Percentiles rank a stretch among this genome's conserved stretches.
phyloP scores from a whole-genome alignment of 2,888 invertebrate genomes.

The Plemyria rubiginata region DNA sequence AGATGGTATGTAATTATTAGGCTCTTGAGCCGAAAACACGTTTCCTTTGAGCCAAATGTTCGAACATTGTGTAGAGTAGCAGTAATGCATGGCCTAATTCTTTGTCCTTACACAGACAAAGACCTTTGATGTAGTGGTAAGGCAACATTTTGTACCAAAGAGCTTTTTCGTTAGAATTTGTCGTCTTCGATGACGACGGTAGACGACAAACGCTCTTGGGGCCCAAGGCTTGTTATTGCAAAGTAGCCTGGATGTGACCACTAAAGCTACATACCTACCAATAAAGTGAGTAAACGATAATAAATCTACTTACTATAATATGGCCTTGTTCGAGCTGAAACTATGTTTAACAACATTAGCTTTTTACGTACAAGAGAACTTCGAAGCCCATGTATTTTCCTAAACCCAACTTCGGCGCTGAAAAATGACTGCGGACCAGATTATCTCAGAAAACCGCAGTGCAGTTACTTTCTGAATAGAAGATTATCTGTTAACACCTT shows the following conservation, averaged over 20 bases:
- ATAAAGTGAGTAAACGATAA: no score
- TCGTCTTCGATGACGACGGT: no score
- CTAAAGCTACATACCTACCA: no score
- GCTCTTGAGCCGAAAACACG: constrained; percentile 25
- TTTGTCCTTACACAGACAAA: constrained; percentile 12
- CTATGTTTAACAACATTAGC: constrained; percentile 10
- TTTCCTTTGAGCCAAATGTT: constrained; percentile 28
- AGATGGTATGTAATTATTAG: constrained; percentile 38
- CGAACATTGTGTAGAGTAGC: constrained; percentile 17
- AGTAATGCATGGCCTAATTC: constrained; percentile 16
- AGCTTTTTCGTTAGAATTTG: background rate
- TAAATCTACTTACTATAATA: background rate
- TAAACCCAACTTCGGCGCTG: constrained; percentile 31
- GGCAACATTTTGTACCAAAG: background rate
- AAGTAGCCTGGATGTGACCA: no score
- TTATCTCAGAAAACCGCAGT: constrained; percentile 33
- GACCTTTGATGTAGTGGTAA: constrained; percentile 6
- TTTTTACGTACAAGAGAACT: constrained; percentile 18
- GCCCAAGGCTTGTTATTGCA: background rate
- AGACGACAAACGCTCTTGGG: no score
- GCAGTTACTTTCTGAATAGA: constrained; percentile 24
- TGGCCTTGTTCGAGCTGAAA: background rate
- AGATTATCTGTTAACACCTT: constrained; percentile 28
- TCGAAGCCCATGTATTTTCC: constrained; percentile 26
- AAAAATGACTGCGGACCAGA: constrained; percentile 35